These are phyloP conservation scores for Eristalis intricaria DNA, from an alignment of 2,888 invertebrate species.

Conservation along the genomic window DNA sequence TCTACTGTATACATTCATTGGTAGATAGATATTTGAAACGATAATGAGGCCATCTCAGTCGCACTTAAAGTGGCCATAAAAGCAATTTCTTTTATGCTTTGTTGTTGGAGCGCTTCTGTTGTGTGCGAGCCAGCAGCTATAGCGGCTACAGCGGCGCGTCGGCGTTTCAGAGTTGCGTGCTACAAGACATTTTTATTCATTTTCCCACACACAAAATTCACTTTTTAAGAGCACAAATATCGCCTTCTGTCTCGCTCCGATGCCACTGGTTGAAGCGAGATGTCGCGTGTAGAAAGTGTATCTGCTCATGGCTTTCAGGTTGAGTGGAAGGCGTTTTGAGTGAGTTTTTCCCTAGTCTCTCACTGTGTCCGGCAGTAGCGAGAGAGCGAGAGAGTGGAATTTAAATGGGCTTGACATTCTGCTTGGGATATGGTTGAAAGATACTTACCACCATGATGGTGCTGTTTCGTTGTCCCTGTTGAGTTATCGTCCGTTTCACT, in stretches of 20 bases:
- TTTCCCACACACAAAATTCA: slow-evolving; percentile 75
- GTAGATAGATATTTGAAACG: slow-evolving; percentile 78
- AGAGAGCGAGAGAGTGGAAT: slow-evolving; percentile 39
- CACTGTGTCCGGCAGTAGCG: not conserved
- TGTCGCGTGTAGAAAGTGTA: slow-evolving; percentile 22
- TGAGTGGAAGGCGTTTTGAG: slow-evolving; percentile 65
- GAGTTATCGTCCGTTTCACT: slow-evolving; percentile 79
- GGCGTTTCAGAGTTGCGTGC: slow-evolving; percentile 52
- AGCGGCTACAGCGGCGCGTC: slow-evolving; percentile 14
- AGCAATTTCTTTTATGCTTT: slow-evolving; percentile 73
- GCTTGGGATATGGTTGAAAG: slow-evolving; percentile 72
- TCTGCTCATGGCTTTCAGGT: not conserved
- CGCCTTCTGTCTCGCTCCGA: not conserved
- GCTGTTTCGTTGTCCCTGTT: slow-evolving; percentile 74
- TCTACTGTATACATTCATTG: slow-evolving; percentile 50
- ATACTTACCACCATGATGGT: slow-evolving; percentile 69
- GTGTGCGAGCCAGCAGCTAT: not conserved
- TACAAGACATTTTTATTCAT: slow-evolving; percentile 75
- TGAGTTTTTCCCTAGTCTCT: slow-evolving; percentile 22
- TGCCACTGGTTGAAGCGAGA: not conserved
- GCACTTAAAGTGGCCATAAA: slow-evolving; percentile 81
- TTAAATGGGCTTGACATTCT: slow-evolving; percentile 55
- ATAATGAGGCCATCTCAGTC: slow-evolving; percentile 82
- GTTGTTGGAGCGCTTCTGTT: slow-evolving; percentile 67
- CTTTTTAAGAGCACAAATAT: slow-evolving; percentile 58